phyloP scores from a whole-genome alignment of 2,888 invertebrate genomes.

The Sussaba pulchella region DNA sequence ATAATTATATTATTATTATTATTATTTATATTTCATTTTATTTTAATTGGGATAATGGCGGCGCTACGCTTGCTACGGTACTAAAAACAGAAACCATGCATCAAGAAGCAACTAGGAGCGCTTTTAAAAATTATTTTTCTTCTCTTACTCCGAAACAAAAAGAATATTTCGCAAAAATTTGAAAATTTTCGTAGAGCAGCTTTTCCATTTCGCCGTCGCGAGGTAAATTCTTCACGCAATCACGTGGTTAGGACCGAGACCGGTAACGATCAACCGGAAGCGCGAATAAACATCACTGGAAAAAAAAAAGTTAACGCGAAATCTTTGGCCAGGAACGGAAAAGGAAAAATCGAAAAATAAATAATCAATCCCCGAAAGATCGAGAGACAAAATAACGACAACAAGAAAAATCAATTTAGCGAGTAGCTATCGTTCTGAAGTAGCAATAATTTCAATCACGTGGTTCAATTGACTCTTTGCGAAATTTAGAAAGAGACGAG shows the following conservation, averaged over 20 bases:
- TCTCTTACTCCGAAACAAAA: no score
- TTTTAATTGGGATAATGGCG: no score
- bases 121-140: no score
- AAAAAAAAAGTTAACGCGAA: background rate
- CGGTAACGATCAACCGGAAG: conserved; percentile 44
- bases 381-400: background rate
- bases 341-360: background rate
- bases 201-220: conserved; percentile 5
- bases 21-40: no score
- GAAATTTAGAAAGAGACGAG: conserved; percentile 14
- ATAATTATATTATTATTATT: no score
- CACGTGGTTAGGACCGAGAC: conserved; percentile 19
- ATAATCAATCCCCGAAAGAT: no score
- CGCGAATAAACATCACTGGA: conserved; percentile 1
- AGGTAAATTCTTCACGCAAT: background rate
- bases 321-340: background rate
- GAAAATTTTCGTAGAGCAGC: no score
- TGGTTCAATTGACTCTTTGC: conserved; percentile 49
- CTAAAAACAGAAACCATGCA: no score
- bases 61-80: no score
- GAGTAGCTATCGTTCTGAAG: conserved; percentile 46
- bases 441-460: conserved; percentile 61
- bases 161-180: no score
- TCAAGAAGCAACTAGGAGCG: no score
- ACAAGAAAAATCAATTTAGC: conserved; percentile 29